phyloP scores from a whole-genome alignment of 1,140 invertebrate species.

The Bathynomus jamesi region DNA sequence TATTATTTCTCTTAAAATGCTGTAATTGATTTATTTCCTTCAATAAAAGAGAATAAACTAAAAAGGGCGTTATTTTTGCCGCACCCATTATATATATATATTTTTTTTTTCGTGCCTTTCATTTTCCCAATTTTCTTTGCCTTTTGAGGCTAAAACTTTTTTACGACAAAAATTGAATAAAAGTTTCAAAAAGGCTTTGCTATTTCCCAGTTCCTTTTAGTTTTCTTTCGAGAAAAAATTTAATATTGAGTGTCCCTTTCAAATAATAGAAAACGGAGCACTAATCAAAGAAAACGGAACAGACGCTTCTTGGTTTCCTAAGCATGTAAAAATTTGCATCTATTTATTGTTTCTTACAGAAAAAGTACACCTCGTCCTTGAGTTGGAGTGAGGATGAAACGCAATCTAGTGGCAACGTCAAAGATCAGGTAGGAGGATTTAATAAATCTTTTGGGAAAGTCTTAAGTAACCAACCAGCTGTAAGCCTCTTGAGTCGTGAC shows the following conservation, averaged over 20 bases:
- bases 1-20: too few species aligned
- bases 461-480: too few species aligned
- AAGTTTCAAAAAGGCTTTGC: not conserved
- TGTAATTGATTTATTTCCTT: too few species aligned
- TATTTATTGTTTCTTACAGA: not conserved
- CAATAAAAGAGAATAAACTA: too few species aligned
- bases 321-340: not conserved
- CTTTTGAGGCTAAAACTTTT: too few species aligned
- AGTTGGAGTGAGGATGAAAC: not conserved
- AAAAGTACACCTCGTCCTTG: not conserved
- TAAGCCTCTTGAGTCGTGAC: too few species aligned
- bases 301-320: not conserved
- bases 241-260: not conserved
- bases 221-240: not conserved
- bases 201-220: not conserved
- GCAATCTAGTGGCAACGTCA: not conserved
- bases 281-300: not conserved
- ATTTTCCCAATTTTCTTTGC: too few species aligned
- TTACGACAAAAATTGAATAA: too few species aligned
- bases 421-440: not conserved
- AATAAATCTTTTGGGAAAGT: too few species aligned
- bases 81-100: too few species aligned
- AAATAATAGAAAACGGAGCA: not conserved
- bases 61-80: too few species aligned
- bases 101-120: too few species aligned